Evolutionary conservation across 35 echinoderm and acorn worm genomes (phyloP), one percentile per base, ranked within the genome.

Genomic region (Apostichopus californicus): DNA sequence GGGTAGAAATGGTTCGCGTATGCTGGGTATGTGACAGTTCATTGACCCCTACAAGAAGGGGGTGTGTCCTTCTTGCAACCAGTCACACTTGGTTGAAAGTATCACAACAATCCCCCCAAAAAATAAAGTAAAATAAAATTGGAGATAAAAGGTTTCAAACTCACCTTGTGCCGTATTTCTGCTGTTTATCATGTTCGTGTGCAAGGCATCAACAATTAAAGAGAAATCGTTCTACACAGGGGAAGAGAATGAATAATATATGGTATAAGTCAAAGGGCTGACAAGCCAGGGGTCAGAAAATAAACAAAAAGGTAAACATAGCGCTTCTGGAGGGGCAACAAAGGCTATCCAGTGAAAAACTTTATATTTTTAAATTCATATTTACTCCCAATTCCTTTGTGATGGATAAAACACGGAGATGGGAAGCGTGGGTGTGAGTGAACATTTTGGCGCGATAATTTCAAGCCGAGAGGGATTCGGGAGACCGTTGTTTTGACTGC

Each of bases 151-250:
- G 71, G n/a, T 73, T 85, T 28, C 5, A 56, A 23, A 46, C 86
- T 89, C 52, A 89, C 86, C 86, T 89, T 89, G 86, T 68, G 86
- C 64, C 8, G 64, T 34, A 73, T 89, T 89, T 72, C 61, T 68
- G 61, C 22, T 72, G 63, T 52, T 73, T 24, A 66, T 72, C 61
- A 89, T 25, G 28, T 89, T 89, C 86, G 86, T 89, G 86, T 89
- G 86, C 86, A 58, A 89, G 86, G 86, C 86, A 73, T 89, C 86
- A 20, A 89, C 86, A 55, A 89, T 89, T 73, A 89, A 64, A 58
- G 86, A 72, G 68, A 89, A 89, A 89, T 89, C 86, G 64, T 72
- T 89, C 86, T 89, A 18, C 86, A 24, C 18, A 59, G 56, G 26
- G 52, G 72, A n/a, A 89, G 54, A 13, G 64, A 57, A 57, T 14